phyloP scores from a whole-genome alignment of 2,113 vertebrate species.

The Rhombomys opimus region DNA sequence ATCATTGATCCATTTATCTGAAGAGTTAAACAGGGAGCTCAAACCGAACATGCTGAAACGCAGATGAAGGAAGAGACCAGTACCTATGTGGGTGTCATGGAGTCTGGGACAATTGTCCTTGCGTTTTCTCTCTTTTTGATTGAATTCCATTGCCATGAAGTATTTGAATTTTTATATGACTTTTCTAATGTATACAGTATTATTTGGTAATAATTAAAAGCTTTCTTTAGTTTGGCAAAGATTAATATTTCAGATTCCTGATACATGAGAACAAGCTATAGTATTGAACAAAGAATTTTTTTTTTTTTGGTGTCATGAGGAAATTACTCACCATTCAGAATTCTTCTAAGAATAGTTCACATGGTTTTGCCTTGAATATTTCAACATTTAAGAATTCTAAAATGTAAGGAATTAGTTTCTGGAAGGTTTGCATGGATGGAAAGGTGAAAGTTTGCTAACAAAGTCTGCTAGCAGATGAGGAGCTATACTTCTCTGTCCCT shows the following conservation, averaged over 20 bases:
- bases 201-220: background rate
- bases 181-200: constrained; percentile 27
- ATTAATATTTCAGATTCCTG: background rate
- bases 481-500: background rate
- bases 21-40: constrained; percentile 61
- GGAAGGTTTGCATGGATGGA: background rate
- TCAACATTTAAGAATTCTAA: constrained; percentile 17
- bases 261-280: background rate
- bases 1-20: constrained; percentile 64
- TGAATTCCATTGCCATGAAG: constrained; percentile 40
- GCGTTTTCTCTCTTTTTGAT: background rate
- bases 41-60: background rate
- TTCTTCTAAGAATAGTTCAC: background rate
- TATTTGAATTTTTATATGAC: constrained; percentile 20
- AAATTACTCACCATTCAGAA: constrained; percentile 8
- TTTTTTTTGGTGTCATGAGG: background rate
- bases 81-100: background rate
- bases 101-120: background rate
- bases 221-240: background rate
- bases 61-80: background rate
- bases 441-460: background rate
- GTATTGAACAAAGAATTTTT: background rate
- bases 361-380: background rate
- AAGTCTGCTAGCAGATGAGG: background rate
- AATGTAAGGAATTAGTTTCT: background rate